Conservation (phyloP, 1,140 invertebrate genomes). For the Heliconius nattereri region DNA sequence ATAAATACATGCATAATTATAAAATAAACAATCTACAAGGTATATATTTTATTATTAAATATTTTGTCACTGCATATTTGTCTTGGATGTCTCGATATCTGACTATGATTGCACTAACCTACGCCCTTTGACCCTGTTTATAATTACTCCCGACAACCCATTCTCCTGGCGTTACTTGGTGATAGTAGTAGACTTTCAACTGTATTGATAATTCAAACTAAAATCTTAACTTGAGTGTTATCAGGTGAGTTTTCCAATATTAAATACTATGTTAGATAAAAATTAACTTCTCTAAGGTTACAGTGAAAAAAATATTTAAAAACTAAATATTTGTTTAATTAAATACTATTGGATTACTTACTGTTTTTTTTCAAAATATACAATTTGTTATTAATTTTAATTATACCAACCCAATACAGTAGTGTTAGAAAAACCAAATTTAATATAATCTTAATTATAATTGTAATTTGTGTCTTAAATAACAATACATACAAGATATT, state of each 20-base stretch:
- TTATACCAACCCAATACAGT: not conserved
- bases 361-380: too few relatives aligned
- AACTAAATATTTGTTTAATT: not conserved
- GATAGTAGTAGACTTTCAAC: slow-evolving; percentile 5
- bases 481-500: not conserved
- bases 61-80: slow-evolving; percentile 67
- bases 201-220: not conserved
- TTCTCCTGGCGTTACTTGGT: slow-evolving; percentile 35
- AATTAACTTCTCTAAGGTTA: not conserved
- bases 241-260: not conserved
- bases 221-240: not conserved
- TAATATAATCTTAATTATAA: not conserved
- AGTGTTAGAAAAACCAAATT: not conserved
- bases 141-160: slow-evolving; percentile 62
- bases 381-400: too few relatives aligned
- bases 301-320: not conserved
- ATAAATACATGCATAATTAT: not conserved
- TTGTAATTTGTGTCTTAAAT: not conserved
- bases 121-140: slow-evolving; percentile 60
- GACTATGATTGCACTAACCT: slow-evolving; percentile 74
- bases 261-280: not conserved
- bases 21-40: slow-evolving; percentile 30
- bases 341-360: too few relatives aligned
- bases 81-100: slow-evolving; percentile 65
- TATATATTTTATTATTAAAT: slow-evolving; percentile 41